Base-by-base conservation (phyloP, 2,797 vertebrate genomes). In the Oryzias sinensis region DNA sequence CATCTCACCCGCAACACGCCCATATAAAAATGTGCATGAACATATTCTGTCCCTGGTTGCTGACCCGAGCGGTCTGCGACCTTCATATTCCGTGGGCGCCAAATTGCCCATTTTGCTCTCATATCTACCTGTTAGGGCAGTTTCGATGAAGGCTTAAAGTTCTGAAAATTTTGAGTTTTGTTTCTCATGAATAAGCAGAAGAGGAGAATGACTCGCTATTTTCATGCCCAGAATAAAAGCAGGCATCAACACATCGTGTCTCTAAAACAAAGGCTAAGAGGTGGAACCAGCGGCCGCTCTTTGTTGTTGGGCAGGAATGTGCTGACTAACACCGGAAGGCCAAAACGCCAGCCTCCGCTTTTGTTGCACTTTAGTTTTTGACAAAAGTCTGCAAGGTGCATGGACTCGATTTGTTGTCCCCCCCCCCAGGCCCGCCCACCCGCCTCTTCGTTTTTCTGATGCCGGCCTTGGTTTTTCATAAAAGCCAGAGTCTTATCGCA, bases 261-360 rank as follows among this genome's bases (percentile, higher is more conserved):
- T 47, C 47, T 79, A 62, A 70, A 80, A 86, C 87, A 90, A 87
- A 84, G 63, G 68, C 70, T 5, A 45, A 27, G 52, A 72, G 83
- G 80, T 82, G 70, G 68, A 81, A 73, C 81, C 82, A 57, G 62
- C 71, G 63, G 80, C 69, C 72, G 82, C 76, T 77, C 77, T 59
- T 91, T 92, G 89, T 90, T 89, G 85, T 90, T 33, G 6, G 64
- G 50, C 74, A 83, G 90, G 91, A 93, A 93, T 92, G 89, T 92
- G 90, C 90, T 91, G 91, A 92, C 87, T 77, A 87, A 86, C 68
- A 49, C 50, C 63, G 59, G 66, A 85, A 79, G 86, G 83, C 87
- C 83, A 79, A 81, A 79, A 85, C 46, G 73, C 82, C 82, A 74
- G 74, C 79, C 79, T 69, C 65, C 79, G 68, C 82, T 75, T 84